A percentile compares a stretch with the other conserved stretches of the same genome.
Evolutionary conservation across 1,140 invertebrate species (phyloP).

Genomic region (Cheumatopsyche charites): DNA sequence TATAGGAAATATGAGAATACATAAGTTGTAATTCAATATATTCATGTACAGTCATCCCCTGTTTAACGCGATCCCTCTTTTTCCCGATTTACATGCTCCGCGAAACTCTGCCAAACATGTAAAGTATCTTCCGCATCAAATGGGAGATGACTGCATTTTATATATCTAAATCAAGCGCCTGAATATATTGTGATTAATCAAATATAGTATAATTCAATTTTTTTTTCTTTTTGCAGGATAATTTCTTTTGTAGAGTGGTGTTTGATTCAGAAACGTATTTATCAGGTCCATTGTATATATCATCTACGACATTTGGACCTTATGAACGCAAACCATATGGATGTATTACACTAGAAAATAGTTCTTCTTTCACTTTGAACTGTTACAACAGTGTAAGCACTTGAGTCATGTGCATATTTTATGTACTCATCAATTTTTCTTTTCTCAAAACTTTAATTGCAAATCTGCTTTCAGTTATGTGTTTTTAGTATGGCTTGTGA

Average conservation of each 20-base stretch:
- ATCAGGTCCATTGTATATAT: conserved; percentile 16
- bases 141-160: too few relatives aligned
- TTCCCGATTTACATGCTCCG: too few relatives aligned
- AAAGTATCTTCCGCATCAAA: too few relatives aligned
- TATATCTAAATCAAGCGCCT: too few relatives aligned
- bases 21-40: too few relatives aligned
- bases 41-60: too few relatives aligned
- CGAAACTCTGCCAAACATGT: too few relatives aligned
- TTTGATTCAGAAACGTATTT: background rate
- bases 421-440: too few relatives aligned
- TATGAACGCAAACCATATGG: conserved; percentile 29
- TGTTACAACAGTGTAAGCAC: conserved; percentile 25
- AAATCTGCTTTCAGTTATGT: conserved; percentile 32
- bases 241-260: background rate
- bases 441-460: too few relatives aligned
- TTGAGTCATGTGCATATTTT: background rate
- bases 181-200: too few relatives aligned
- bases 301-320: background rate
- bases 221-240: conserved; percentile 15
- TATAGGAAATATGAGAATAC: too few relatives aligned
- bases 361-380: conserved; percentile 18
- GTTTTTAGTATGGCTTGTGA: conserved; percentile 37
- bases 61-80: too few relatives aligned
- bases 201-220: background rate
- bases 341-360: background rate